phyloP scores from a whole-genome alignment of 2,797 vertebrate species.

The Myotis pilosus region DNA sequence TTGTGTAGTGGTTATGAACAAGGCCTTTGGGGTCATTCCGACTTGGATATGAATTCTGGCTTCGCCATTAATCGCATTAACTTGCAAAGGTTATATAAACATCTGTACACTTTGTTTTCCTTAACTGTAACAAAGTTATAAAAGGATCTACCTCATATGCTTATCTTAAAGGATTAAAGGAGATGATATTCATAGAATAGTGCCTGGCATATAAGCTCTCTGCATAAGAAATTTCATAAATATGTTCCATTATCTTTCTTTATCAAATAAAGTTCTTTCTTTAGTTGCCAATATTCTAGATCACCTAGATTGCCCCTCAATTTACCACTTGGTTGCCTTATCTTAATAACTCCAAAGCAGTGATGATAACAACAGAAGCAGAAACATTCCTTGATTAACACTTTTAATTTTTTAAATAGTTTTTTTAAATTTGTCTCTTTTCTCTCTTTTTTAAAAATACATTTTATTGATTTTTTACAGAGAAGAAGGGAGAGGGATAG shows the following conservation, averaged over 20 bases:
- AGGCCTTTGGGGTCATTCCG: background rate
- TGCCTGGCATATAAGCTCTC: background rate
- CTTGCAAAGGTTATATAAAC: background rate
- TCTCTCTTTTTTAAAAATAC: no score
- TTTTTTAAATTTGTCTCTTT: background rate
- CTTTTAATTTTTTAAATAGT: background rate
- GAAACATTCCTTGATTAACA: background rate
- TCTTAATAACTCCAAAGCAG: background rate
- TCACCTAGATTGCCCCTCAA: background rate
- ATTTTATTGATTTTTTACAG: no score
- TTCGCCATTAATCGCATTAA: background rate
- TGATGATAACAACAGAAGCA: background rate
- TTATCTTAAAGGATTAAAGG: conserved; percentile 25
- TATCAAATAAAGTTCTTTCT: conserved; percentile 16
- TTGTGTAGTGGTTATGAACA: background rate
- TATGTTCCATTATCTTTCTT: background rate
- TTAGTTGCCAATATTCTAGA: background rate
- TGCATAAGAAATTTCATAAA: background rate
- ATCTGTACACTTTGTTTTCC: background rate
- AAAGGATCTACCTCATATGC: background rate
- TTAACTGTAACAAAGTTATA: background rate
- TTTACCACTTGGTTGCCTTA: background rate
- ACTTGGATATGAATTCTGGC: background rate
- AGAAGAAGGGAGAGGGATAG: no score
- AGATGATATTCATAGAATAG: background rate